A percentile compares a stretch with the other conserved stretches of the same genome.
These are phyloP conservation scores for Aromia moschata DNA, from an alignment of 2,888 invertebrate species.

Conservation along the genomic window DNA sequence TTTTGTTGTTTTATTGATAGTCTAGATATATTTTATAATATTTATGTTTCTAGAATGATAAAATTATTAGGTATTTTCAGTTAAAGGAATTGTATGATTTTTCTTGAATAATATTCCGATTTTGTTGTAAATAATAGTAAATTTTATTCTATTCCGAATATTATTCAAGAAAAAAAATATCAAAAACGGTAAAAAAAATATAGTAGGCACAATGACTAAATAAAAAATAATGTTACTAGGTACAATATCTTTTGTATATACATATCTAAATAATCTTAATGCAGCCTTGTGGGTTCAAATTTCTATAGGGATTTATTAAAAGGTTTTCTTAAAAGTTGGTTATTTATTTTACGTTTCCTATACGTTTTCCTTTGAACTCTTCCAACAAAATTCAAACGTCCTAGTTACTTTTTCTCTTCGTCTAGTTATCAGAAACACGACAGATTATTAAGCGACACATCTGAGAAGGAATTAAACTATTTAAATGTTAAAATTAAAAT, in stretches of 20 bases:
- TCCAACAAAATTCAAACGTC: no score
- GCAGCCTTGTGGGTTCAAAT: slow-evolving; percentile 12
- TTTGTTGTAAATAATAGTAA: not conserved
- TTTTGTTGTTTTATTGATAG: slow-evolving; percentile 5
- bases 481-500: no score
- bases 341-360: no score
- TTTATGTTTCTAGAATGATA: not conserved
- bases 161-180: not conserved
- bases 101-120: not conserved
- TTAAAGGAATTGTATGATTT: slow-evolving; percentile 2
- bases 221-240: not conserved
- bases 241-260: slow-evolving; percentile 13
- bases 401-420: no score
- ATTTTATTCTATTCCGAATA: not conserved
- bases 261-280: slow-evolving; percentile 1
- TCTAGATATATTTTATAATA: slow-evolving; percentile 1
- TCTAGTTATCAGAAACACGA: no score
- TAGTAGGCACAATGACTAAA: not conserved
- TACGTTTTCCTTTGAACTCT: no score
- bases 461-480: no score
- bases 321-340: not conserved
- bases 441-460: no score
- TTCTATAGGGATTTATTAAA: slow-evolving; percentile 22
- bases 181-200: not conserved
- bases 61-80: not conserved